Conservation (phyloP, 1,140 invertebrate species). For the Phortica variegata region DNA sequence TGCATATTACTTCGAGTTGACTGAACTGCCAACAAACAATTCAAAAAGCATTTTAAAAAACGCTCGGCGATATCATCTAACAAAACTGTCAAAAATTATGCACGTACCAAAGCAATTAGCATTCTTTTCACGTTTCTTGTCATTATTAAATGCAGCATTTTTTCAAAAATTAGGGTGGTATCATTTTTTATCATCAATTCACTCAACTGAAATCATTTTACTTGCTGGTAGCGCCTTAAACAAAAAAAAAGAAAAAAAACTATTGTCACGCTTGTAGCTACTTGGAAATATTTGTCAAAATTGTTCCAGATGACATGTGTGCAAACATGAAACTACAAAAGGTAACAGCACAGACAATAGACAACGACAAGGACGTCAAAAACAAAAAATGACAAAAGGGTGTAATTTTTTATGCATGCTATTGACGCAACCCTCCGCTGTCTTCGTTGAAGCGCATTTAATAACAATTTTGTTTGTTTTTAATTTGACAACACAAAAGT, state of each 20-base stretch:
- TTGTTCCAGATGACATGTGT: slow-evolving; percentile 49
- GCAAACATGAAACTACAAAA: slow-evolving; percentile 35
- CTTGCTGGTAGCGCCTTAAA: neutral
- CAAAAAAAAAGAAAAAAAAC: neutral
- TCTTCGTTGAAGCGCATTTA: slow-evolving; percentile 17
- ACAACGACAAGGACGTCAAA: neutral
- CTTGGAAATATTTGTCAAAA: slow-evolving; percentile 45
- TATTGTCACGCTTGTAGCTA: slow-evolving; percentile 48
- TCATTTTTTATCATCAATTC: no score
- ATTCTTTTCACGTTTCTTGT: no score
- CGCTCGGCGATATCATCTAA: no score
- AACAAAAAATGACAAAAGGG: slow-evolving; percentile 15
- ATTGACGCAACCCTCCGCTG: slow-evolving; percentile 10
- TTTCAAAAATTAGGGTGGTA: no score
- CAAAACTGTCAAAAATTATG: no score
- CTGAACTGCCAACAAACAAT: no score
- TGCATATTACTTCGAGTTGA: no score
- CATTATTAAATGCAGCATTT: no score
- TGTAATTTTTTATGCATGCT: slow-evolving; percentile 15
- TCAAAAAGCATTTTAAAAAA: no score
- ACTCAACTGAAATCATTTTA: slow-evolving; percentile 41
- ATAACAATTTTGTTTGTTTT: slow-evolving; percentile 37
- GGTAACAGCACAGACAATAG: slow-evolving; percentile 5
- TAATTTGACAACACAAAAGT: slow-evolving; percentile 33
- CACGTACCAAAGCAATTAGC: no score